Base-by-base conservation (phyloP, 2,797 vertebrate species). In the Ctenopoma kingsleyae region DNA sequence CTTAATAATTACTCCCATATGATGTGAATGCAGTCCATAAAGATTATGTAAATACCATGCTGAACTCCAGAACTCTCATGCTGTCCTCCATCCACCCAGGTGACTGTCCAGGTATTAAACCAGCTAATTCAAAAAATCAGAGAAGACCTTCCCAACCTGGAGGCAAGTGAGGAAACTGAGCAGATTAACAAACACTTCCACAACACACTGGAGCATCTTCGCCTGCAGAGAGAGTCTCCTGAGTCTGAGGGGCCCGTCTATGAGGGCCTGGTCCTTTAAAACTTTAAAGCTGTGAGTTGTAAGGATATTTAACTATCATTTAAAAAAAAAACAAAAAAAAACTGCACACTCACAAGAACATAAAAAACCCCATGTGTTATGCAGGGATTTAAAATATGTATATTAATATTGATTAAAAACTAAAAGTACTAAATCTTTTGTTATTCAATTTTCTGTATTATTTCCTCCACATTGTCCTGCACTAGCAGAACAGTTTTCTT, bases 181-280 rank as follows among this genome's bases (percentile, higher is more conserved):
- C 98, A 99, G 91, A 99, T 99, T 88, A 99, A 99, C 95, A 99
- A 99, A 95, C 98, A 99, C 87, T 99, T 99, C 93, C 97, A 97
- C 81, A 99, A 99, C 87, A 99, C 98, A 35, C 94, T 99, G 96
- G 97, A 99, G 88, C 98, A 99, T 76, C 95, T 99, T 74, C 97
- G 97, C 59, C 91, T 98, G 91, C 94, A 98, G 93, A 95, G 95
- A 75, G 98, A 99, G 51, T 97, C 97, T 1, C 96, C 98, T 0
- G 97, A 99, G 80, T 95, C 97, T 0, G 97, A 99, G 87, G 97
- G 97, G 41, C 96, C 97, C 7, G 96, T 96, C 71, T 99, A 99
- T 25, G 97, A 99, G 92, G 98, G 98, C 83, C 95, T 99, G 84
- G 93, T 98, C 78, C 95, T 99, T 91, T 99, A 94, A 87, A 82